Conservation (phyloP, 2,113 vertebrate species). For the Patagioenas fasciata region DNA sequence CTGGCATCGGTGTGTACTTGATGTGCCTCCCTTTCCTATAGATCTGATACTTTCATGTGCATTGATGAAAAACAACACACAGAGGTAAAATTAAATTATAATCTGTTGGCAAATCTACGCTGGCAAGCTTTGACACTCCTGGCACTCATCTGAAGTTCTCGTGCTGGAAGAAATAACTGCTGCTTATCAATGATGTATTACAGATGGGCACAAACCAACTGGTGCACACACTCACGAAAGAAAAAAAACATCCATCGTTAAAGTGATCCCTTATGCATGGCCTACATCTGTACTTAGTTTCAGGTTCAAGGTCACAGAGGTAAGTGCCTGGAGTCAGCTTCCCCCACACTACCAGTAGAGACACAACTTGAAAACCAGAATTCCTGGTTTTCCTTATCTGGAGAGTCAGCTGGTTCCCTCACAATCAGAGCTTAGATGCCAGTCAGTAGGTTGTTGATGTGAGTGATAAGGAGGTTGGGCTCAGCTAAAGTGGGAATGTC, state of each 20-base stretch:
- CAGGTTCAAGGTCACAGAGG: background rate
- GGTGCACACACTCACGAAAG: background rate
- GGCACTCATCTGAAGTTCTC: background rate
- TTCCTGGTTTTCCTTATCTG: background rate
- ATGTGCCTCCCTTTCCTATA: background rate
- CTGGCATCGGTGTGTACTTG: background rate
- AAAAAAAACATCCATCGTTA: background rate
- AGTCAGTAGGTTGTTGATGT: background rate
- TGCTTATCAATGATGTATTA: background rate
- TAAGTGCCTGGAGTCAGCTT: background rate
- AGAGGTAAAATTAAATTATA: constrained; percentile 32
- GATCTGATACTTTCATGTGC: background rate
- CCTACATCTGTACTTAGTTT: background rate
- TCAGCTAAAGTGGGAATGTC: rapidly evolving
- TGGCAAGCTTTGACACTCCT: background rate
- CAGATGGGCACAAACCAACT: background rate
- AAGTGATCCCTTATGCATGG: background rate
- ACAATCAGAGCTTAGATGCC: background rate
- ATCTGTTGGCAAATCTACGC: background rate
- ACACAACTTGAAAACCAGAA: background rate
- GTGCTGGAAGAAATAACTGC: background rate
- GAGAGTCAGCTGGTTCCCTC: background rate
- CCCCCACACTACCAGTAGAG: background rate
- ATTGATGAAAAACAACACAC: background rate
- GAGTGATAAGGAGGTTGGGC: background rate